Base-by-base conservation (phyloP, 2,888 invertebrate genomes). In the Autographa gamma region DNA sequence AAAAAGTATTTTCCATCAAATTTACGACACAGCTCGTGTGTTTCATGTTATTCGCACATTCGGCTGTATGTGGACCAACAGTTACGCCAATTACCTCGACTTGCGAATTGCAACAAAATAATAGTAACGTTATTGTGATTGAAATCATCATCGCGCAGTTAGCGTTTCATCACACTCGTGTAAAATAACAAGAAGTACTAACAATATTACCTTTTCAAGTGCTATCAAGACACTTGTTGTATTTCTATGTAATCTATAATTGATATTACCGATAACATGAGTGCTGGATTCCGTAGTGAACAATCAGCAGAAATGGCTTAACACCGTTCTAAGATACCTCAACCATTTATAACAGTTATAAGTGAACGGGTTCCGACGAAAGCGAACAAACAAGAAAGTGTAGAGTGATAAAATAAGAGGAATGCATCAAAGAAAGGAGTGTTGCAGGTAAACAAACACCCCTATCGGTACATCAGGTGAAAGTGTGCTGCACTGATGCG, bases 81-180 rank as follows among this genome's bases (percentile, higher is more conserved):
- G 77, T 73, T 80, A 66, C 70, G 70, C 61, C 78, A 66, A 79
- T 77, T 79, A 77, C 61, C 66, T 63, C 61, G 59, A 67, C 52
- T 67, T 68, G 80, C 58, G 32, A 56, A 58, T 75, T 25, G 18
- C 34, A 32, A 38, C 58, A 58, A 60, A 43, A 61, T 48, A 78
- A 60, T 52, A 65, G 58, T 25, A 59, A 65, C 41, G 56, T 18
- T 60, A 56, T 61, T 60, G 16, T 48, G 34, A 79, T 75, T 64
- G 61, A 48, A 66, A 14, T 66, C 66, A 71, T 71, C 76, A 64
- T 70, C 25, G 41, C 63, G 34, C 63, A 48, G 64, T 65, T 63
- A 63, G 64, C 34, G 34, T 34, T 34, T 34, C 48, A 54, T 34
- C 2, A 16, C 25, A 16, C 7, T 11, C 34, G 19, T 52, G 74